phyloP scores from a whole-genome alignment of 2,888 invertebrate genomes.

The Hesperia comma region DNA sequence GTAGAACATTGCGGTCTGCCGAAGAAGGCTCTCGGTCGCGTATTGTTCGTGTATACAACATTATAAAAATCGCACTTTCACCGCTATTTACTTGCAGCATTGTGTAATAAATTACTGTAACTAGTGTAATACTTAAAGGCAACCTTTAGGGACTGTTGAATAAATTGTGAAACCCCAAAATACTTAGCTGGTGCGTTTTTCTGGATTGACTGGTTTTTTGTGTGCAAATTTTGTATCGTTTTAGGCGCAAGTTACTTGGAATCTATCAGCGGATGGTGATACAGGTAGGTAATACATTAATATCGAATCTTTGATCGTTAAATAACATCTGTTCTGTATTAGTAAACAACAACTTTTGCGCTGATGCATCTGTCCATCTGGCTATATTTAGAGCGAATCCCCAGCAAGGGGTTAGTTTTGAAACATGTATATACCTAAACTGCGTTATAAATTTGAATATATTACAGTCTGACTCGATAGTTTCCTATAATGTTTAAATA shows the following conservation, averaged over 20 bases:
- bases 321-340: slow-evolving; percentile 20
- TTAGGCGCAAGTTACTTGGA: slow-evolving; percentile 58
- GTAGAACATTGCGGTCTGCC: slow-evolving; percentile 70
- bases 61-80: slow-evolving; percentile 67
- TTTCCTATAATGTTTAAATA: too few species aligned
- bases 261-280: slow-evolving; percentile 50
- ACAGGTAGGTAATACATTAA: slow-evolving; percentile 58
- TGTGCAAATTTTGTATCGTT: slow-evolving; percentile 57
- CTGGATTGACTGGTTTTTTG: slow-evolving; percentile 62
- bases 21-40: slow-evolving; percentile 52
- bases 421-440: neutral
- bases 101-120: slow-evolving; percentile 51
- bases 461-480: too few species aligned
- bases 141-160: slow-evolving; percentile 11
- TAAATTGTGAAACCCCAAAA: slow-evolving; percentile 42
- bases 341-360: slow-evolving; percentile 40
- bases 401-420: slow-evolving; percentile 14
- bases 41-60: slow-evolving; percentile 51
- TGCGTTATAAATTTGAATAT: too few species aligned
- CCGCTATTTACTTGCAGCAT: slow-evolving; percentile 51
- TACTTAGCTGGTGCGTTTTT: slow-evolving; percentile 57
- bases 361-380: slow-evolving; percentile 51
- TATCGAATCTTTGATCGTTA: neutral
- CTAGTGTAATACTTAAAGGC: slow-evolving; percentile 30
- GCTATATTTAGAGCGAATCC: slow-evolving; percentile 59